A percentile compares a stretch with the other conserved stretches of the same genome.
These are phyloP conservation scores for Numenius arquata DNA, from an alignment of 2,113 vertebrate species.

Conservation along the genomic window DNA sequence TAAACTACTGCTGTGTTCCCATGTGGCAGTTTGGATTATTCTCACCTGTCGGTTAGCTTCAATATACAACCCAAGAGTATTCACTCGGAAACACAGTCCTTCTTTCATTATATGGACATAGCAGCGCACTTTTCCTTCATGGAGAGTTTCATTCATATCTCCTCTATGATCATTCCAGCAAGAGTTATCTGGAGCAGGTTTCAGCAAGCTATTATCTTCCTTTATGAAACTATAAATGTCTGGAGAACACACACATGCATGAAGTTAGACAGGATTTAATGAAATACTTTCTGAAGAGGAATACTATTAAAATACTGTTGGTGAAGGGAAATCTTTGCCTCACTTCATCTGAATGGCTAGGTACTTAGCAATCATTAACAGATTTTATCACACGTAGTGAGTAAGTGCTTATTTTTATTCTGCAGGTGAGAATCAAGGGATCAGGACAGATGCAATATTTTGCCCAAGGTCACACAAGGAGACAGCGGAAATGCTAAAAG, in stretches of 20 bases:
- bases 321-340: constrained; percentile 26
- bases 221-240: constrained; percentile 88
- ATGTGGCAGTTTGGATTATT: neutral
- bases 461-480: constrained; percentile 27
- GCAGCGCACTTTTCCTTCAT: constrained; percentile 88
- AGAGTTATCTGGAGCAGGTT: constrained; percentile 83
- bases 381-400: constrained; percentile 45
- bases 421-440: constrained; percentile 41
- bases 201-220: constrained; percentile 81
- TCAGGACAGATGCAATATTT: constrained; percentile 5
- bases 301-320: constrained; percentile 39
- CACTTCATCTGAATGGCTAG: constrained; percentile 1
- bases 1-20: neutral
- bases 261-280: constrained; percentile 49
- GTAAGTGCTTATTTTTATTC: constrained; percentile 46
- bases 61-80: constrained; percentile 90
- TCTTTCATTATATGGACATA: constrained; percentile 94
- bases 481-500: constrained; percentile 5
- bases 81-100: constrained; percentile 91
- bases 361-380: constrained; percentile 19
- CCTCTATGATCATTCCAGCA: constrained; percentile 93
- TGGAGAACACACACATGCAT: constrained; percentile 64
- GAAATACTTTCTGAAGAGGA: constrained; percentile 33
- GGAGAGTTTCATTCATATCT: constrained; percentile 87
- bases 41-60: constrained; percentile 95